These are phyloP conservation scores for Pandion haliaetus DNA, from an alignment of 2,113 vertebrate genomes.

Conservation along the genomic window DNA sequence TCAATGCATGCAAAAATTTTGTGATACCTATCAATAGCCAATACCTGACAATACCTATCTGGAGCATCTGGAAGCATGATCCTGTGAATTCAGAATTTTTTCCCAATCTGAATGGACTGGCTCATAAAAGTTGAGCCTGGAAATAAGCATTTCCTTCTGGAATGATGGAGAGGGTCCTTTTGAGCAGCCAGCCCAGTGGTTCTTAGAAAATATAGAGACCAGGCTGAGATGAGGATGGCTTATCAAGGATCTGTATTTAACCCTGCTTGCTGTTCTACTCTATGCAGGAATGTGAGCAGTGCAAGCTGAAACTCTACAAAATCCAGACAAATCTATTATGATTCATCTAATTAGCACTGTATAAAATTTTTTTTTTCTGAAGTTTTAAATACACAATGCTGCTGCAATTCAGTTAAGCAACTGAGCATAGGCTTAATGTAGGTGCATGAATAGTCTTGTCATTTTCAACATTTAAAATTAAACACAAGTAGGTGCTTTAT, in stretches of 20 bases:
- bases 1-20: background rate
- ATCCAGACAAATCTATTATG: background rate
- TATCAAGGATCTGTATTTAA: background rate
- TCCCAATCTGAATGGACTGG: background rate
- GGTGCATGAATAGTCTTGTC: background rate
- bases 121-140: background rate
- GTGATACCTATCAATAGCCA: background rate
- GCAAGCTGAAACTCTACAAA: background rate
- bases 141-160: background rate
- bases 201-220: background rate
- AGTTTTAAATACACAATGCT: background rate
- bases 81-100: background rate
- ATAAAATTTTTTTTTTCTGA: background rate
- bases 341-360: background rate
- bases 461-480: background rate
- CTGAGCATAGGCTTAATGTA: background rate
- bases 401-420: background rate
- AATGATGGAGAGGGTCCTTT: background rate
- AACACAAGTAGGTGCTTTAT: background rate
- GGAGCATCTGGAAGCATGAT: background rate
- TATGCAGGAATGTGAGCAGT: background rate
- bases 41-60: background rate
- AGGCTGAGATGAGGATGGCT: background rate
- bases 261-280: background rate
- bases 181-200: background rate